Evolutionary conservation across 2,888 invertebrate genomes (phyloP).

Genomic region (Agrotis exclamationis): DNA sequence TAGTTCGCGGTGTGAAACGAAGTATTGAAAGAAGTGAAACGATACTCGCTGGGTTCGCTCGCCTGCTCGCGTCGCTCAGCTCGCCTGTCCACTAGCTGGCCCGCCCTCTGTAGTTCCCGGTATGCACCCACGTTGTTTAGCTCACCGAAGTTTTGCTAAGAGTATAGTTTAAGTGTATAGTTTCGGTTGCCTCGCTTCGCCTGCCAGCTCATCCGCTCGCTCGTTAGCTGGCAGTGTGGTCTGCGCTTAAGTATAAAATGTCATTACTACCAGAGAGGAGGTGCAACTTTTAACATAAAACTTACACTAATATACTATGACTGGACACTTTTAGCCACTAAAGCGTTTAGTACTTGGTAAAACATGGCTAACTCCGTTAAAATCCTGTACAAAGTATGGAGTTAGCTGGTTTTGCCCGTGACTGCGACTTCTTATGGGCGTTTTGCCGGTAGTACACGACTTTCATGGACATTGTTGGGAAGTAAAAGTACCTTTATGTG

Average conservation of each 20-base stretch:
- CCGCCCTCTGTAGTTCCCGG: no score
- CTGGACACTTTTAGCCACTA: slow-evolving; percentile 58
- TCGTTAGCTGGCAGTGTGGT: no score
- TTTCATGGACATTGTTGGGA: slow-evolving; percentile 21
- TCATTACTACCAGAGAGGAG: slow-evolving; percentile 52
- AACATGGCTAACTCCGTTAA: slow-evolving; percentile 51
- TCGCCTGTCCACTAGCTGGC: no score
- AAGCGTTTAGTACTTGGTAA: slow-evolving; percentile 61
- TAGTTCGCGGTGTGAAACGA: no score
- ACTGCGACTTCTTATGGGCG: slow-evolving; percentile 30
- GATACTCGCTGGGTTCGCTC: no score
- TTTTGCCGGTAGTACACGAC: slow-evolving; percentile 27
- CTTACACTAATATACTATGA: slow-evolving; percentile 56
- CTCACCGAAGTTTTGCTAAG: no score
- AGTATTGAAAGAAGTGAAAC: no score
- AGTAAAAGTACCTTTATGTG: slow-evolving; percentile 1
- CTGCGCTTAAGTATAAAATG: slow-evolving; percentile 37
- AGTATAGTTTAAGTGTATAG: no score
- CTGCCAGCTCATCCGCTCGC: no score
- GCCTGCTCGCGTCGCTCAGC: no score
- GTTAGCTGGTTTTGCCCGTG: slow-evolving; percentile 32
- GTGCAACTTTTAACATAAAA: slow-evolving; percentile 65
- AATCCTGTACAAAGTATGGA: slow-evolving; percentile 50
- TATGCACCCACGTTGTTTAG: no score
- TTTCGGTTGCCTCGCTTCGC: no score